Evolutionary conservation across 2,888 invertebrate species (phyloP).

Genomic region (Disparrhopalites patrizii): DNA sequence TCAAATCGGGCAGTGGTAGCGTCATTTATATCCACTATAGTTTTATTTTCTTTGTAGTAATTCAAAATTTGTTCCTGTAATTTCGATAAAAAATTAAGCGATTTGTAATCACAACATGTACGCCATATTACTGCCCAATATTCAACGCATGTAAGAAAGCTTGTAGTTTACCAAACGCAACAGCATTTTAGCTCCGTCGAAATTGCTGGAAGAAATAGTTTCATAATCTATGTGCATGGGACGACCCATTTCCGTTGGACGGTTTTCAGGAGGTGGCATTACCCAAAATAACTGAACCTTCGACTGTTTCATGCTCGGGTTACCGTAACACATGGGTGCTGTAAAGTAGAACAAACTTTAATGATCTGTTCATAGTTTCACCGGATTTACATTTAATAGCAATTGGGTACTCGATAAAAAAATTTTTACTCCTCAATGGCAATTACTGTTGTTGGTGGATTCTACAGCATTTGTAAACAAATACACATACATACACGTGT

Average conservation of each 20-base stretch:
- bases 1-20: constrained; percentile 42
- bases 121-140: neutral
- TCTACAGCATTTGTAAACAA: too few species aligned
- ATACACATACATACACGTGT: too few species aligned
- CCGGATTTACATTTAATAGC: too few species aligned
- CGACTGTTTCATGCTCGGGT: constrained; percentile 64
- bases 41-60: constrained; percentile 46
- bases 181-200: constrained; percentile 44
- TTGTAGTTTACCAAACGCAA: constrained; percentile 36
- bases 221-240: constrained; percentile 82
- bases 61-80: constrained; percentile 41
- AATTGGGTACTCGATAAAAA: too few species aligned
- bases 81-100: neutral
- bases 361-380: neutral
- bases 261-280: constrained; percentile 88
- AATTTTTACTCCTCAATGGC: too few species aligned
- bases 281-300: constrained; percentile 88
- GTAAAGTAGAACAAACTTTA: constrained; percentile 25
- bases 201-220: constrained; percentile 38
- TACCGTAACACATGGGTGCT: constrained; percentile 69
- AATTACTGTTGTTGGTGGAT: too few species aligned
- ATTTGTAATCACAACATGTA: neutral
- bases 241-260: constrained; percentile 85
- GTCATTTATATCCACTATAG: constrained; percentile 46
- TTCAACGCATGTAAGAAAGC: neutral